Base-by-base conservation (phyloP, 2,797 vertebrate genomes). In the Cyprinella venusta region DNA sequence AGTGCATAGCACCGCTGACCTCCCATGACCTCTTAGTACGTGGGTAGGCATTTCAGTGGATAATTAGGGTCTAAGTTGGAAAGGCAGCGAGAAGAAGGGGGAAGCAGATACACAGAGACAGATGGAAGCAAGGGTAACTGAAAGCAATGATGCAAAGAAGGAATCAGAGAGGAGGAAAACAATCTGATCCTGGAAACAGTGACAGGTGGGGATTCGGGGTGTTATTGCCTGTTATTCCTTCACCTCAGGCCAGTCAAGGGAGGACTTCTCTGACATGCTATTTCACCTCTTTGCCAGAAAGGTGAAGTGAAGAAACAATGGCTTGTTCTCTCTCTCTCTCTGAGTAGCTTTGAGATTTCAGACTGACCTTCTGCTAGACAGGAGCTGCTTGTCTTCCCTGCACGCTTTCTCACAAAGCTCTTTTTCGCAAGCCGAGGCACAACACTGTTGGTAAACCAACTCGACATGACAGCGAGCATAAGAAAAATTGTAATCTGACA, bases 31-130 rank as follows among this genome's bases (percentile, higher is more conserved):
- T 86, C 80, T 78, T 63, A 7, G 89, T 90, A 87, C 70, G 83
- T 88, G 90, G 79, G 86, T 61, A 81, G 63, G 59, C 56, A 86
- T 79, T 52, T 77, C 45, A 88, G 87, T 87, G 87, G 90, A 93
- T 94, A 93, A 94, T 94, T 92, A 94, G 92, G 92, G 90, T 91
- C 86, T 90, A 91, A 91, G 89, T 88, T 93, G 91, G 90, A 92
- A 90, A 79, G 21, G 68, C 42, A 16, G 33, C 88, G 87, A 91
- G 90, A 91, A 38, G 63, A 67, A 71, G 52, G 24, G 54, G 63
- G n/a, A 67, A 33, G 90, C 42, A 40, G 52, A 74, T 45, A 89
- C 90, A 89, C 86, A 80, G 89, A 79, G 78, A 78, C 24, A 74
- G 76, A 83, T 61, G 40, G 63, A 77, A 45, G 67, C 79, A 33